phyloP scores from a whole-genome alignment of 2,888 invertebrate species.

The Drosophila dives region DNA sequence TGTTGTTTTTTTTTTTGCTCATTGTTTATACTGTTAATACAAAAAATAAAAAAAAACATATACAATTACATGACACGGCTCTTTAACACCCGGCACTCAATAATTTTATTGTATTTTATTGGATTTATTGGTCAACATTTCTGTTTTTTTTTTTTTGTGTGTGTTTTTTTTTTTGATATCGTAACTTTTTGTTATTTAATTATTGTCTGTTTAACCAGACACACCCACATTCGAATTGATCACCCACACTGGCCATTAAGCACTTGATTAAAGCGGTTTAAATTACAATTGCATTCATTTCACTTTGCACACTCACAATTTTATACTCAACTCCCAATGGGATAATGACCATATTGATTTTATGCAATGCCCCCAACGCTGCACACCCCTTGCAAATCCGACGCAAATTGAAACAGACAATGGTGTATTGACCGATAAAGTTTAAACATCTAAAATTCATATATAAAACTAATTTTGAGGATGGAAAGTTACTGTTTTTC shows the following conservation, averaged over 20 bases:
- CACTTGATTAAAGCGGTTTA: constrained; percentile 59
- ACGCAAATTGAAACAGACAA: background rate
- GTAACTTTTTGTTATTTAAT: constrained; percentile 10
- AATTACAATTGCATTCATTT: constrained; percentile 41
- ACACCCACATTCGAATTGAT: background rate
- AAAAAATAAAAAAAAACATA: constrained; percentile 6
- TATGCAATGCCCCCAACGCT: background rate
- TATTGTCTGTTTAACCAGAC: constrained; percentile 8
- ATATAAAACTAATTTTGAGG: background rate
- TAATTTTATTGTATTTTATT: constrained; percentile 12
- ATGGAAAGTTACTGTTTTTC: background rate
- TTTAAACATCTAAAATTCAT: background rate
- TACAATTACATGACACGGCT: background rate
- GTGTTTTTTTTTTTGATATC: background rate
- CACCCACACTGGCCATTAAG: constrained; percentile 25
- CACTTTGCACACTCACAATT: background rate
- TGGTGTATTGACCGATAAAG: background rate
- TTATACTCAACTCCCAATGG: background rate
- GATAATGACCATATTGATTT: background rate
- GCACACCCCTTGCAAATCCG: background rate
- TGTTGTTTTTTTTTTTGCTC: constrained; percentile 65
- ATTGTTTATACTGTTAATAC: constrained; percentile 52
- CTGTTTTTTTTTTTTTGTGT: too few relatives aligned
- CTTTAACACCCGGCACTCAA: background rate
- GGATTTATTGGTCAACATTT: constrained; percentile 8